Evolutionary conservation across 2,797 vertebrate species (phyloP), one percentile per base, ranked within the genome.

Genomic region (Columba guinea): DNA sequence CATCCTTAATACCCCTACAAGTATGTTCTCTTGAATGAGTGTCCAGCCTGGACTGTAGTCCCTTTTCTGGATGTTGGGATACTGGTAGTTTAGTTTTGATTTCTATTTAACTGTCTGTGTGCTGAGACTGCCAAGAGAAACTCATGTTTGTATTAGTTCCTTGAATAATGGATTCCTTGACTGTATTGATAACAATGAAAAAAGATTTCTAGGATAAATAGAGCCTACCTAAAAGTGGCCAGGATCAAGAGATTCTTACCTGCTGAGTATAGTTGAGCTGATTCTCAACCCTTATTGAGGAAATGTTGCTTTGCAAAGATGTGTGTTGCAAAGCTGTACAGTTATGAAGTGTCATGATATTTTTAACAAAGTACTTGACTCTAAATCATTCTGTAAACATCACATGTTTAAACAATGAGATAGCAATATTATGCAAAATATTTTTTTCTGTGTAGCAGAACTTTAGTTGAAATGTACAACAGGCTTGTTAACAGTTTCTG

Each of bases 131-230:
- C 41, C 41, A 82, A 69, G 41, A 74, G 59, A 82, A 94, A 35
- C 0, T 0, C 13, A 7, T 23, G 17, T 4, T 46, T 2, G 0
- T 74, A 26, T 75, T 85, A 46, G 17, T 67, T 83, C 37, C 56
- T 77, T 51, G 58, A 39, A 24, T 39, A 49, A 23, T 58, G 49
- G 20, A 44, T 71, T 85, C 28, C 55, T 44, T 62, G 46, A 27
- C 27, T 69, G 13, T 51, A 18, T 65, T 2, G 2, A 69, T 52
- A 55, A 11, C n/a, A 39, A 24, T 52, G 21, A 23, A 90, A 77
- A 87, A 35, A 9, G 32, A 56, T 22, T 80, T 70, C n/a, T 80
- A 13, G 46, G 73, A 32, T 76, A 56, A 91, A 63, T 11, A 74
- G n/a, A 76, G 4, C 34, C 30, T 15, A 53, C 7, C 49, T 74